Evolutionary conservation across 2,113 vertebrate species (phyloP).

Genomic region (Daubentonia madagascariensis): DNA sequence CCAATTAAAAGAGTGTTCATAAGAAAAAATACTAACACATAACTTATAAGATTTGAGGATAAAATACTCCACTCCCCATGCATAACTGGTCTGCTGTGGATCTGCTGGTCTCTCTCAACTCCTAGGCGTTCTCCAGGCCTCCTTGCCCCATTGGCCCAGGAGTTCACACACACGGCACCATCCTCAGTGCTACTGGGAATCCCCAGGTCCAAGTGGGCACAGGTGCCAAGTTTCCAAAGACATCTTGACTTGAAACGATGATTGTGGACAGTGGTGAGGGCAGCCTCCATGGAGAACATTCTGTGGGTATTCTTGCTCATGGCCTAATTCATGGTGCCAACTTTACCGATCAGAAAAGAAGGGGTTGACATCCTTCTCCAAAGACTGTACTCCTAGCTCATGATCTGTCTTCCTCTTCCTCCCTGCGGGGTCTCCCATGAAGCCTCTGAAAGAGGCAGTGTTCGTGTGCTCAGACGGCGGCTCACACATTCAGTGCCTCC

Average conservation of each 20-base stretch:
- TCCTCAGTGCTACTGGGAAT: neutral
- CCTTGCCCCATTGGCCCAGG: neutral
- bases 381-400: rapidly evolving
- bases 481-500: neutral
- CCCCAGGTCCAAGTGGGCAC: too few species aligned
- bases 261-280: neutral
- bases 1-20: neutral
- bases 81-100: neutral
- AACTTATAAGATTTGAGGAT: neutral
- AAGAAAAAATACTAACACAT: neutral
- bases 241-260: neutral
- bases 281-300: neutral
- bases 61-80: rapidly evolving
- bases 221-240: neutral
- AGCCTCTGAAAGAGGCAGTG: neutral
- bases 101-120: neutral
- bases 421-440: neutral
- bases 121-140: neutral
- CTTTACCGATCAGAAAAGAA: neutral
- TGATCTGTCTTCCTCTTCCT: neutral
- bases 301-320: neutral
- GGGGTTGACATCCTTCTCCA: neutral
- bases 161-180: neutral
- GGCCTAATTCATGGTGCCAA: neutral
- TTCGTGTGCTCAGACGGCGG: too few species aligned